phyloP scores from a whole-genome alignment of 92 coral and sea anemone genomes.

The Blastomussa wellsi region DNA sequence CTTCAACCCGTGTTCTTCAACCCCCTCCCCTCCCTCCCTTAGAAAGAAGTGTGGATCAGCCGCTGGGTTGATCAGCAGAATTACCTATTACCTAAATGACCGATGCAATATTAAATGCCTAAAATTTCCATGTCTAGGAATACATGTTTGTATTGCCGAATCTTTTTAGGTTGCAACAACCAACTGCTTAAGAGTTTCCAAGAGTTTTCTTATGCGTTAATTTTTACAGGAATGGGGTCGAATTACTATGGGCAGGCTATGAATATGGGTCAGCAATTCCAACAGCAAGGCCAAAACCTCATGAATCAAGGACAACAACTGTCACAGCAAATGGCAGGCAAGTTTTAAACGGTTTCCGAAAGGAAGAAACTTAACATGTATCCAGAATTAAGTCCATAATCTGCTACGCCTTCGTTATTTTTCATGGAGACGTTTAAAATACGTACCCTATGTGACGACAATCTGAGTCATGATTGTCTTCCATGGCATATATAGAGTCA shows the following conservation, averaged over 20 bases:
- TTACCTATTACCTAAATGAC: too few species aligned
- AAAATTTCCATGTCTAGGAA: not conserved
- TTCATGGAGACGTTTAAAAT: too few species aligned
- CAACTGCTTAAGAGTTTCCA: too few species aligned
- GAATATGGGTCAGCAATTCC: slow-evolving; percentile 50
- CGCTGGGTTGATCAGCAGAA: too few species aligned
- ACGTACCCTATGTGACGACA: not conserved
- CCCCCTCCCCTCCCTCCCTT: too few species aligned
- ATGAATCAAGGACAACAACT: slow-evolving; percentile 30
- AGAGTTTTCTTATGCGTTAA: not conserved
- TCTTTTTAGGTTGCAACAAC: not conserved
- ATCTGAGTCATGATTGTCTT: not conserved
- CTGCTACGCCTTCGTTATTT: not conserved
- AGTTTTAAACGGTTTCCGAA: not conserved
- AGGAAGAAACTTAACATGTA: not conserved
- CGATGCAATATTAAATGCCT: too few species aligned
- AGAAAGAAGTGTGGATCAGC: too few species aligned
- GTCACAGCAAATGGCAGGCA: slow-evolving; percentile 25
- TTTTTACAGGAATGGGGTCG: slow-evolving; percentile 57
- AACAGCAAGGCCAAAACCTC: slow-evolving; percentile 40
- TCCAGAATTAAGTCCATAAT: not conserved
- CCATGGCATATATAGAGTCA: not conserved
- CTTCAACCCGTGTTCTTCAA: too few species aligned
- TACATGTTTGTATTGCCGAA: not conserved
- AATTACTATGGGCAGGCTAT: slow-evolving; percentile 40